These are phyloP conservation scores for Leptinotarsa lineolata DNA, from an alignment of 1,140 invertebrate species.

Conservation along the genomic window DNA sequence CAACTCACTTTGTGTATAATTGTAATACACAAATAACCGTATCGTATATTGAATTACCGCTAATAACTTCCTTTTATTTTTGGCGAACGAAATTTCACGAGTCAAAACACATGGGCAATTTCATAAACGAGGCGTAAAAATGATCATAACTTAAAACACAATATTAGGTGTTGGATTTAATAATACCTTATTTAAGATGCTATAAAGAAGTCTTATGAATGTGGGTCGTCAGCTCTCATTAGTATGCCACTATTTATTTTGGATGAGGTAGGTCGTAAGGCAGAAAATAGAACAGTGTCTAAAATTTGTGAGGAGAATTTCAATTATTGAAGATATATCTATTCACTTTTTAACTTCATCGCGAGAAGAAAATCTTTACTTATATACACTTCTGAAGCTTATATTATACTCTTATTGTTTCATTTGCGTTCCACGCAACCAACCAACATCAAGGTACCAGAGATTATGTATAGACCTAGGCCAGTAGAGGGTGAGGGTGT, in stretches of 20 bases:
- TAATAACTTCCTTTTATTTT: slow-evolving; percentile 9
- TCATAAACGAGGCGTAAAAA: slow-evolving; percentile 18
- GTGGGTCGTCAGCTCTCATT: neutral
- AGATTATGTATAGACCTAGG: no score
- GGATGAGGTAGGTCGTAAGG: neutral
- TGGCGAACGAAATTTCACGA: neutral
- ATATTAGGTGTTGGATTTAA: neutral
- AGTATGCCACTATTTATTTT: neutral
- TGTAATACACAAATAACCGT: neutral
- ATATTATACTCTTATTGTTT: no score
- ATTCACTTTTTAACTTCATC: no score
- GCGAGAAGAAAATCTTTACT: no score
- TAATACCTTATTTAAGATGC: slow-evolving; percentile 11
- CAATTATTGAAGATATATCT: no score
- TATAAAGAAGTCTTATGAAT: neutral
- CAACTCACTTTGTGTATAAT: neutral
- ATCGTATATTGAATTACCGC: neutral
- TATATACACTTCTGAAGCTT: no score
- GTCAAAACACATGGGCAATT: neutral
- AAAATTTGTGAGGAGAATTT: no score
- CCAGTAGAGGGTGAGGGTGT: no score
- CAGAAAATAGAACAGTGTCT: no score
- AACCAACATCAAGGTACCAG: no score
- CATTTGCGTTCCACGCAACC: no score
- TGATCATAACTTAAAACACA: slow-evolving; percentile 1